These are phyloP conservation scores for Hemicordylus capensis DNA, from an alignment of 2,113 vertebrate species.

Conservation along the genomic window DNA sequence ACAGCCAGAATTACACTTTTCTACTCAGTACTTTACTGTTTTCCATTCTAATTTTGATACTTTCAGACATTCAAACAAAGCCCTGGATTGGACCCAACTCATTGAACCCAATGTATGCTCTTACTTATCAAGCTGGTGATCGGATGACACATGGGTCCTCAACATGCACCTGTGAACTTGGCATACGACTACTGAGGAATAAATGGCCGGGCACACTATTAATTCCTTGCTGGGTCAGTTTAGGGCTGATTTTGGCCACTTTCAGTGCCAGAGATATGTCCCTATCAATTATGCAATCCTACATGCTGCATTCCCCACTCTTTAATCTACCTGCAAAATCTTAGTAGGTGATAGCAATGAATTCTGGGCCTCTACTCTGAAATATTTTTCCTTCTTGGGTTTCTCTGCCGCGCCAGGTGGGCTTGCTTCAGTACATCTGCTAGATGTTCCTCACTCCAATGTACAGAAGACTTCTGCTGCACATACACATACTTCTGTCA, in stretches of 20 bases:
- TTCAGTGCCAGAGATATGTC: not conserved
- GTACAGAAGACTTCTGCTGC: not conserved
- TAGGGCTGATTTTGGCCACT: not conserved
- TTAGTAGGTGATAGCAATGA: conserved; percentile 20
- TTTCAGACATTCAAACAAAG: not conserved
- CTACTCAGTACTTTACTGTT: conserved; percentile 5
- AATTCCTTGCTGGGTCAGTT: not conserved
- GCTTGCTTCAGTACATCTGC: conserved; percentile 6
- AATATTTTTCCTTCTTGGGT: conserved; percentile 5
- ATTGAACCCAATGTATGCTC: not conserved
- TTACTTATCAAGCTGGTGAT: not conserved
- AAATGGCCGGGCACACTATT: not conserved
- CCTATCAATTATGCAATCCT: not conserved
- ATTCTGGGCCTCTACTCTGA: not conserved
- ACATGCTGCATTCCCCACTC: conserved; percentile 21
- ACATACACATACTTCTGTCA: not conserved
- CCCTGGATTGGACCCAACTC: not conserved
- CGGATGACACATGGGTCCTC: not conserved
- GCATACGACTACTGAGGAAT: not conserved
- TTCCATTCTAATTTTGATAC: not conserved
- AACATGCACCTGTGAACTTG: not conserved
- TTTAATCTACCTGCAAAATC: conserved; percentile 19
- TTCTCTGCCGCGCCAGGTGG: not conserved
- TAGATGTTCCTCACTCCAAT: not conserved
- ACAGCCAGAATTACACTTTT: conserved; percentile 1